These are phyloP conservation scores for Heterodera schachtii DNA, from an alignment of 1,140 invertebrate species.

Conservation along the genomic window DNA sequence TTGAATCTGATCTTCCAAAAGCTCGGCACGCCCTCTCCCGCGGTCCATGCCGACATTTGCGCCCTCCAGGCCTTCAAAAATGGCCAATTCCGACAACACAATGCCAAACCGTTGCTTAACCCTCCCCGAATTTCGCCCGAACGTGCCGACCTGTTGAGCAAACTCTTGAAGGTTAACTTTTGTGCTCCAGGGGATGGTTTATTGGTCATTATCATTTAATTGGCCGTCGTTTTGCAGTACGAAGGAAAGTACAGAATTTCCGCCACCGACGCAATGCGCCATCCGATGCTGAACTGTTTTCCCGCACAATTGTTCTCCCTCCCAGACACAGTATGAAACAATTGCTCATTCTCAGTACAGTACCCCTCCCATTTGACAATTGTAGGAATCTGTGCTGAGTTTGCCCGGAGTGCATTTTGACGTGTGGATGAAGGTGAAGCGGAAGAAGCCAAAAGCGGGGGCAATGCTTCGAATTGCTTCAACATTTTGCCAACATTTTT, in stretches of 20 bases:
- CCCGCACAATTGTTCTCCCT: slow-evolving; percentile 36
- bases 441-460: background rate
- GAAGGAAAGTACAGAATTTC: slow-evolving; percentile 72
- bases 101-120: slow-evolving; percentile 39
- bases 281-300: slow-evolving; percentile 70
- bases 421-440: slow-evolving; percentile 55
- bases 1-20: slow-evolving; percentile 72
- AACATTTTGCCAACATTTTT: background rate
- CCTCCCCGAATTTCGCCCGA: slow-evolving; percentile 70
- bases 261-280: slow-evolving; percentile 71
- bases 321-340: slow-evolving; percentile 29
- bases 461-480: background rate
- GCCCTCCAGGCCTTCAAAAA: slow-evolving; percentile 41
- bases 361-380: slow-evolving; percentile 17
- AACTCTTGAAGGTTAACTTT: slow-evolving; percentile 50
- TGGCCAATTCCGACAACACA: slow-evolving; percentile 23
- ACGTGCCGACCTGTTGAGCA: slow-evolving; percentile 67
- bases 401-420: slow-evolving; percentile 52
- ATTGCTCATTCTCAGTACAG: slow-evolving; percentile 5
- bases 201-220: too few species aligned
- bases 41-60: slow-evolving; percentile 34
- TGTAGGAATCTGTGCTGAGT: slow-evolving; percentile 42
- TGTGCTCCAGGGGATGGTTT: too few species aligned
- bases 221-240: slow-evolving; percentile 69
- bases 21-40: slow-evolving; percentile 71